These are phyloP conservation scores for Papilio gigon DNA, from an alignment of 2,888 invertebrate genomes.

Conservation along the genomic window DNA sequence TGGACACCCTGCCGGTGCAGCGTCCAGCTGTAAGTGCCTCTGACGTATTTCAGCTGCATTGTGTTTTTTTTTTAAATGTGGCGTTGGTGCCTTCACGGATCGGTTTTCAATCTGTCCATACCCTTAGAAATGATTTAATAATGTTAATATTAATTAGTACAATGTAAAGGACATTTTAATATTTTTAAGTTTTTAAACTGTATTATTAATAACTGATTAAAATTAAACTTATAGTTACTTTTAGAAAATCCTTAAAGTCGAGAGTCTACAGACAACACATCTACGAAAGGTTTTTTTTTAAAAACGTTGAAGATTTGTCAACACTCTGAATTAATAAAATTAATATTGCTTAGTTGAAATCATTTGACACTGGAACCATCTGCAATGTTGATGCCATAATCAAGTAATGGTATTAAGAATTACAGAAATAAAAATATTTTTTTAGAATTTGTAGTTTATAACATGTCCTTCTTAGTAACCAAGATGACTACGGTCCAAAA, in stretches of 20 bases:
- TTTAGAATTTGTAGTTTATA: too few species aligned
- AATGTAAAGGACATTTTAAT: neutral
- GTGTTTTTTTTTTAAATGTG: conserved; percentile 28
- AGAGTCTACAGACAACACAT: too few species aligned
- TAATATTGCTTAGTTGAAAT: neutral
- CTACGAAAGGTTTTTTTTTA: neutral
- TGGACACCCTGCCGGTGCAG: conserved; percentile 67
- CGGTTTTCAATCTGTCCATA: neutral
- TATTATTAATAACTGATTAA: too few species aligned
- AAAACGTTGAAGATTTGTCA: neutral
- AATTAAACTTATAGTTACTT: too few species aligned
- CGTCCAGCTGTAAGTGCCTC: conserved; percentile 60
- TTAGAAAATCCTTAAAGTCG: too few species aligned
- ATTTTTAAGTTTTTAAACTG: too few species aligned
- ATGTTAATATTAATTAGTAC: neutral
- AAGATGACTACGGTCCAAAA: too few species aligned
- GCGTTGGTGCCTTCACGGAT: conserved; percentile 14
- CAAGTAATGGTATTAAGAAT: neutral
- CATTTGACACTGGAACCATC: neutral
- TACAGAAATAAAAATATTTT: too few species aligned
- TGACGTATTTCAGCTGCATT: conserved; percentile 42
- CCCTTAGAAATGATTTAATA: neutral
- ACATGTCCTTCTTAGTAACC: too few species aligned
- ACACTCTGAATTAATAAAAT: neutral
- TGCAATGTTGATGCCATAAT: neutral